Base-by-base conservation (phyloP, 1,140 invertebrate species). In the Papilio aristodemus region DNA sequence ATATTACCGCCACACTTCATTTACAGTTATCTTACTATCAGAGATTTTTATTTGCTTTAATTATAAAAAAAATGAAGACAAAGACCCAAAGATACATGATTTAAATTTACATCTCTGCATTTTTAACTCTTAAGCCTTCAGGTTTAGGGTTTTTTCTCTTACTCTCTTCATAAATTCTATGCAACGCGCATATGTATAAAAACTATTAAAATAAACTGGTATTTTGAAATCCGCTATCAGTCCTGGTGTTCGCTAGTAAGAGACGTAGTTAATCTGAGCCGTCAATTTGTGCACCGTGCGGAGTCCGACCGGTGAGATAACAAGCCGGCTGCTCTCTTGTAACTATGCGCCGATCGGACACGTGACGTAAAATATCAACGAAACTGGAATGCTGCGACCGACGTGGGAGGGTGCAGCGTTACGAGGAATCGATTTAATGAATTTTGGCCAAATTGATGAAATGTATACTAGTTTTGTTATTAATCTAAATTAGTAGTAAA, bases 1-100 rank as follows among this genome's bases (percentile, higher is more conserved):
- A 22, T 54, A 54, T 54, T 54, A 54, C 46, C 22, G 46, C 22
- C 46, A 54, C 46, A 54, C 46, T 54, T 54, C 46, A 54, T 19
- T 4, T 54, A 54, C 46, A 54, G 46, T 9, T 11, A 50, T 19
- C 19, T 32, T 10, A 25, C 17, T 7, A 46, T 14, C 19, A 25
- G 46, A 25, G 46, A 54, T 54, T 25, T 19, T 5, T 19, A 50
- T 50, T 50, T 50, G 10, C 19, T 22, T 50, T 13, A 4, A 11
- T 54, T 13, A 25, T 54, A 3, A 3, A 3, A 3, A 3, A 32
- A 32, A 32, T 32, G 6, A 6, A 32, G 27, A 32, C 27, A 32
- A 32, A 32, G 6, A 6, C 6, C 27, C 27, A 3, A 32, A 32
- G n/a, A n/a, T n/a, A n/a, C n/a, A n/a, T n/a, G n/a, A n/a, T n/a